Conservation (phyloP, 2,113 vertebrate species). For the Theristicus caerulescens region DNA sequence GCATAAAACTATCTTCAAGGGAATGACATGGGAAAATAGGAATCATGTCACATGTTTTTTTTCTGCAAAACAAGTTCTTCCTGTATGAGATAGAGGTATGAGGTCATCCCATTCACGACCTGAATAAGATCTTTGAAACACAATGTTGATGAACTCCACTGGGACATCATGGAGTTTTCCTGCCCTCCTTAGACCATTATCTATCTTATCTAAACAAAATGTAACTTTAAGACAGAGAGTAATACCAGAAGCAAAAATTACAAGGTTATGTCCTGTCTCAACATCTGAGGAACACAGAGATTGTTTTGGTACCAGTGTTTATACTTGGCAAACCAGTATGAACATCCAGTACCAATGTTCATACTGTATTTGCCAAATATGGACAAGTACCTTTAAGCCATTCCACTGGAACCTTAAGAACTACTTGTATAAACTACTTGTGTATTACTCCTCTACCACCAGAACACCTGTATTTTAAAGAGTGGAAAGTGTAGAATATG, state of each 20-base stretch:
- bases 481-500: not conserved
- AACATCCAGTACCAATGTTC: not conserved
- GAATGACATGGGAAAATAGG: not conserved
- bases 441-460: not conserved
- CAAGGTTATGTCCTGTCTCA: not conserved
- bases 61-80: not conserved
- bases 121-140: not conserved
- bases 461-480: not conserved
- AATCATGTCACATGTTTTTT: not conserved
- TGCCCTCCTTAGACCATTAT: not conserved
- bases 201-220: not conserved
- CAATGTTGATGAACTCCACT: not conserved
- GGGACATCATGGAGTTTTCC: not conserved
- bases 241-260: not conserved
- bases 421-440: not conserved
- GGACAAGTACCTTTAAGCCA: not conserved
- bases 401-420: not conserved
- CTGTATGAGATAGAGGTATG: not conserved
- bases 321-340: not conserved
- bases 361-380: not conserved
- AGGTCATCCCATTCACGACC: not conserved
- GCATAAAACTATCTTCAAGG: not conserved
- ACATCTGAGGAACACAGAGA: rapidly evolving
- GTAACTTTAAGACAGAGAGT: not conserved
- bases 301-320: not conserved